Conservation (phyloP, 2,888 invertebrate genomes). For the Pediacus dermestoides region DNA sequence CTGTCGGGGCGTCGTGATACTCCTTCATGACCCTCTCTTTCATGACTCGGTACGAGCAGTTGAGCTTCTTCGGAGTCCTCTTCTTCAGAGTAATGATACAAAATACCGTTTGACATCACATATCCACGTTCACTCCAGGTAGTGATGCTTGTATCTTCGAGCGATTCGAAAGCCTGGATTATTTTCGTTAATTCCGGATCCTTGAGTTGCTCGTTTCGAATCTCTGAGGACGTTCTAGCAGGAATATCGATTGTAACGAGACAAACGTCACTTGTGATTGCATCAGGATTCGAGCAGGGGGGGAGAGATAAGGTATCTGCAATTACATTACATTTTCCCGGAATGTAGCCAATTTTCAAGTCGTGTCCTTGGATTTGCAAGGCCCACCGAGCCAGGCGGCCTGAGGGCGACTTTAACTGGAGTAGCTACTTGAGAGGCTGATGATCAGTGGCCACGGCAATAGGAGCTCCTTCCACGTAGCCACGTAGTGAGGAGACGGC, state of each 20-base stretch:
- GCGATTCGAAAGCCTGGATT: constrained; percentile 17
- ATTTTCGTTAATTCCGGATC: constrained; percentile 26
- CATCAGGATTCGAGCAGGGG: constrained; percentile 9
- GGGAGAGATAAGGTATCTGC: constrained; percentile 44
- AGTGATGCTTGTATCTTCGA: constrained; percentile 5
- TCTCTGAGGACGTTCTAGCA: constrained; percentile 6
- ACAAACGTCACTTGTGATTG: constrained; percentile 13
- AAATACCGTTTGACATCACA: constrained; percentile 18
- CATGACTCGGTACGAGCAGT: constrained; percentile 20
- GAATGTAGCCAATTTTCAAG: constrained; percentile 41
- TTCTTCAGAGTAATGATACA: constrained; percentile 21
- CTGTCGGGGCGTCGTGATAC: constrained; percentile 24
- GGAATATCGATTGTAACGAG: constrained; percentile 18
- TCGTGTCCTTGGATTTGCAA: constrained; percentile 42
- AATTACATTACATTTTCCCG: constrained; percentile 41
- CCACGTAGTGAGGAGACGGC: too few relatives aligned
- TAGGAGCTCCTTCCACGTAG: too few relatives aligned
- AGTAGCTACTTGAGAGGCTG: constrained; percentile 36
- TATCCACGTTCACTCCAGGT: constrained; percentile 18
- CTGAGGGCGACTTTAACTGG: constrained; percentile 45
- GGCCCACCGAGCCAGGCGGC: constrained; percentile 49
- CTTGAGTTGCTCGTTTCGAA: constrained; percentile 18
- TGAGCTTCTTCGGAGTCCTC: constrained; percentile 25
- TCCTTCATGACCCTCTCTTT: constrained; percentile 8
- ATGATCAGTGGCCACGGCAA: constrained; percentile 8